Base-by-base conservation (phyloP, 92 coral and sea anemone species). In the Diadumene lineata region DNA sequence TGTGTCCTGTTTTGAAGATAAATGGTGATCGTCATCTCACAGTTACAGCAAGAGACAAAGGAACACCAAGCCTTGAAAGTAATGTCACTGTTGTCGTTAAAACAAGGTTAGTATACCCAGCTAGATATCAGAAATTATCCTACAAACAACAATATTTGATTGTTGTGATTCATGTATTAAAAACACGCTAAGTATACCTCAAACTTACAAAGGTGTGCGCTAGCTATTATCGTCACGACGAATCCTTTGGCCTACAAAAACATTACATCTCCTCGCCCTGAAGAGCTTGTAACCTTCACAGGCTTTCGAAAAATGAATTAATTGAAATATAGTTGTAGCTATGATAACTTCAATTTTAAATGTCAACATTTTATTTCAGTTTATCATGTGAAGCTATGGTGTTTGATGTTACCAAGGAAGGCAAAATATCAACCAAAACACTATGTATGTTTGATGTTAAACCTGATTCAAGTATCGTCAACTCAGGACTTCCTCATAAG, bases 361-460 rank as follows among this genome's bases (percentile, higher is more conserved):
- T n/a, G n/a, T n/a, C n/a, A n/a, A n/a, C n/a, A n/a, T n/a, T 76
- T 74, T 34, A 58, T 30, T 21, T 3, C 57, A 94, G 97, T 0
- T 75, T 84, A 13, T 64, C 82, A 0, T 96, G 99, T 64, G 91
- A 96, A 73, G 97, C 99, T 0, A 96, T 96, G 96, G 81, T 79
- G 31, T 96, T 92, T 66, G 76, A 19, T 31, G 86, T 96, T 27
- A 73, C 91, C 11, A 82, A 86, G 11, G 74, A 71, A 19, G 99
- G 99, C 0, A 60, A 67, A 0, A 86, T 92, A 2, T 75, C 85
- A 1, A 84, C 89, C 0, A 82, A 96, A 34, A 89, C 97, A 7
- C 80, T 96, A 0, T 96, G 99, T 69, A 58, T 34, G 34, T 96
- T 96, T 66, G 79, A 73, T 1, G 51, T 70, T 26, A 43, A 50